Percentiles rank a stretch among this genome's conserved stretches.
phyloP scores from a whole-genome alignment of 2,113 vertebrate genomes.

The Donacobius atricapilla region DNA sequence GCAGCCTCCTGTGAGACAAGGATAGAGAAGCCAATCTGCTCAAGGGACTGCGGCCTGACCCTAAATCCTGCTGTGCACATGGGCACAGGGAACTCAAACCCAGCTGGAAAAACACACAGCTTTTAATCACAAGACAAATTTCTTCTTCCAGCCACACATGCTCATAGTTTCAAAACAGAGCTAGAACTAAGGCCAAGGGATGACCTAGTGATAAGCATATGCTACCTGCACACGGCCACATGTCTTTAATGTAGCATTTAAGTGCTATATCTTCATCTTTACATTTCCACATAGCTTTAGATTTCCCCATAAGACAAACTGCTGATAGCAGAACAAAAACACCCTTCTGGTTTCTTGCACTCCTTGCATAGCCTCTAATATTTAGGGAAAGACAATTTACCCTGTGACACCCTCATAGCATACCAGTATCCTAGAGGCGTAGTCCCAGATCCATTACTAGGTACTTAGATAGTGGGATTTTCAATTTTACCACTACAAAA shows the following conservation, averaged over 20 bases:
- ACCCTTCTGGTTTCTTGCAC: background rate
- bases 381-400: background rate
- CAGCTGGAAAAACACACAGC: background rate
- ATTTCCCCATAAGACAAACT: background rate
- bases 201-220: background rate
- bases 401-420: background rate
- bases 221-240: background rate
- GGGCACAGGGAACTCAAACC: background rate
- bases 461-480: background rate
- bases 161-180: background rate
- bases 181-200: background rate
- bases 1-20: background rate
- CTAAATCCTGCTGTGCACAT: accelerated
- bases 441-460: background rate
- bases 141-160: background rate
- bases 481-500: background rate
- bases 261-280: background rate
- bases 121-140: background rate
- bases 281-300: background rate
- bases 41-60: background rate
- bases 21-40: background rate
- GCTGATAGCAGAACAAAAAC: background rate
- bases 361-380: background rate
- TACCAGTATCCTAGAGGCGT: background rate
- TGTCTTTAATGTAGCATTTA: background rate